A percentile compares a stretch with the other conserved stretches of the same genome.
Conservation (phyloP, 2,888 invertebrate species). For the Apamea epomidion region DNA sequence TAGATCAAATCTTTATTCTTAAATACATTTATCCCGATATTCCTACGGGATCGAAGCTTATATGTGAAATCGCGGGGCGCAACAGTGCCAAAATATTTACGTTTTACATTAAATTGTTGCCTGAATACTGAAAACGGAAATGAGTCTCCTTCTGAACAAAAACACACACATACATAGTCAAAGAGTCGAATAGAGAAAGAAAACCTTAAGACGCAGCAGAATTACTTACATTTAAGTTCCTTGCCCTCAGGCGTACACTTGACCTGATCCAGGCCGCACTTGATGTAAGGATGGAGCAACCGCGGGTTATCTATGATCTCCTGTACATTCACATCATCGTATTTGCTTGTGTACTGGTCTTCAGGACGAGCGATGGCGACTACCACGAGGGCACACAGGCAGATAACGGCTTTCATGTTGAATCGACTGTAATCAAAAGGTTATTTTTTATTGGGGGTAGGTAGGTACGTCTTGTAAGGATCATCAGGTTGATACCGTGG, state of each 20-base stretch:
- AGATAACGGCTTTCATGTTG: conserved; percentile 72
- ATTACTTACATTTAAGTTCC: conserved; percentile 91
- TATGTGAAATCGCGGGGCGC: not conserved
- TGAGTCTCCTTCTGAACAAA: not conserved
- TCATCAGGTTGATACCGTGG: not conserved
- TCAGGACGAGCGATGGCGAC: conserved; percentile 67
- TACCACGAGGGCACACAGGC: conserved; percentile 73
- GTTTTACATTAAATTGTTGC: not conserved
- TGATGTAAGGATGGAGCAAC: conserved; percentile 91
- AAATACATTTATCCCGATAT: not conserved
- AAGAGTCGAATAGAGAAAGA: not conserved
- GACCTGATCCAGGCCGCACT: conserved; percentile 91
- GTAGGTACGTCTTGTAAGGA: no score
- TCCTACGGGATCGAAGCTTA: not conserved
- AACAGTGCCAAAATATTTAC: not conserved
- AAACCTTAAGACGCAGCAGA: not conserved
- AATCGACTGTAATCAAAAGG: conserved; percentile 27
- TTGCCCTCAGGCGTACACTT: conserved; percentile 92
- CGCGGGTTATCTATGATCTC: conserved; percentile 91
- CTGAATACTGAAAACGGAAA: not conserved
- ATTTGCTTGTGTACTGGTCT: conserved; percentile 79
- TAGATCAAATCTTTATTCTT: not conserved
- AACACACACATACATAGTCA: not conserved
- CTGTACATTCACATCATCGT: conserved; percentile 82
- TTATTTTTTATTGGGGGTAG: not conserved